Evolutionary conservation across 2,113 vertebrate genomes (phyloP).

Genomic region (Triplophysa tibetana): DNA sequence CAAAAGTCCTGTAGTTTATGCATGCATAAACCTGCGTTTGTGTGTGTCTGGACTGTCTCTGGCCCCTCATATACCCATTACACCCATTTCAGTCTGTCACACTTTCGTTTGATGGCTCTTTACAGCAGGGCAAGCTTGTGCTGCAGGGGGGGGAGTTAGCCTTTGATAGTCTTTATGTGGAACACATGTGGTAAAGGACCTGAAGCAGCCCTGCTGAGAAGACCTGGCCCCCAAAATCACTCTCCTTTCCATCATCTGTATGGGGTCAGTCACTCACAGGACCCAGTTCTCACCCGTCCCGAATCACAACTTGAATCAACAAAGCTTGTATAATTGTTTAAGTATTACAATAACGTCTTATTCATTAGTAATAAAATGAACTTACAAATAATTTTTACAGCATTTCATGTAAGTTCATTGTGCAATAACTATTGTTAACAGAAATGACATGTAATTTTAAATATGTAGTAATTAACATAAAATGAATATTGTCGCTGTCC

Average conservation of each 20-base stretch:
- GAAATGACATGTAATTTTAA: too few species aligned
- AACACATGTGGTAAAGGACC: slow-evolving; percentile 59
- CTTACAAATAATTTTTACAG: too few species aligned
- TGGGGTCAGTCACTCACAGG: slow-evolving; percentile 7
- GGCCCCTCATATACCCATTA: slow-evolving; percentile 52
- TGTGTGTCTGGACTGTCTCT: slow-evolving; percentile 49
- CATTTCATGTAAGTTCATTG: too few species aligned
- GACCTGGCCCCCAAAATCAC: slow-evolving; percentile 38
- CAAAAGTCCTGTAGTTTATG: slow-evolving; percentile 42
- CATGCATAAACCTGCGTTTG: slow-evolving; percentile 39
- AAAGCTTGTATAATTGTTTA: too few species aligned
- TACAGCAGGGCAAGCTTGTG: slow-evolving; percentile 55
- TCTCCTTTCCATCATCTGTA: slow-evolving; percentile 1
- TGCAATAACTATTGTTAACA: too few species aligned
- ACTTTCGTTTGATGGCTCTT: slow-evolving; percentile 62
- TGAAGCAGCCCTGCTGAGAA: slow-evolving; percentile 55
- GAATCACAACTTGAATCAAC: not conserved
- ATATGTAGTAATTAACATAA: too few species aligned
- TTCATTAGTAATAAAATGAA: too few species aligned
- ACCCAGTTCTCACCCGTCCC: not conserved
- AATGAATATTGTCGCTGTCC: too few species aligned
- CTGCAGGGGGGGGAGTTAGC: slow-evolving; percentile 50
- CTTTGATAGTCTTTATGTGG: slow-evolving; percentile 61
- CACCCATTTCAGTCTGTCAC: slow-evolving; percentile 58
- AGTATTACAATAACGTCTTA: not conserved